phyloP scores from a whole-genome alignment of 1,140 invertebrate genomes.

The Oreohelix idahoensis region DNA sequence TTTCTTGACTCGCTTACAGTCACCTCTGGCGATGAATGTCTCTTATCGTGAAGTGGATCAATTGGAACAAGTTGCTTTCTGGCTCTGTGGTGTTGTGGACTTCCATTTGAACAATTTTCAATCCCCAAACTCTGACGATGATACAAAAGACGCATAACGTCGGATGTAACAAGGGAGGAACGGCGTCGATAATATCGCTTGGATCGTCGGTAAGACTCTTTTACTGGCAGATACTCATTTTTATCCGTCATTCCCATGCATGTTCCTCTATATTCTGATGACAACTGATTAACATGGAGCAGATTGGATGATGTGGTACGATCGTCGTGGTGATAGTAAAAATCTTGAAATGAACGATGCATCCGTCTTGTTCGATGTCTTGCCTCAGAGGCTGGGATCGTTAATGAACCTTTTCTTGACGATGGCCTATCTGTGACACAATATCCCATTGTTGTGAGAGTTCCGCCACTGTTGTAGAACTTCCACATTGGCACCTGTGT shows the following conservation, averaged over 20 bases:
- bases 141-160: constrained; percentile 9
- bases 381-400: constrained; percentile 10
- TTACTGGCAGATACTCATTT: constrained; percentile 46
- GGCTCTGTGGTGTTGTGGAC: constrained; percentile 19
- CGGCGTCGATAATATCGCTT: constrained; percentile 59
- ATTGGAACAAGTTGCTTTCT: constrained; percentile 29
- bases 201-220: constrained; percentile 46
- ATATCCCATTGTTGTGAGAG: not conserved
- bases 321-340: constrained; percentile 17
- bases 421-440: constrained; percentile 35
- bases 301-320: not conserved
- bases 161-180: constrained; percentile 56
- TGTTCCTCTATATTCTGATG: constrained; percentile 26
- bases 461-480: not conserved
- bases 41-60: constrained; percentile 43
- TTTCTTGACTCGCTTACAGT: not conserved
- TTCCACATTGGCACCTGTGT: not conserved
- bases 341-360: constrained; percentile 35
- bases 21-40: constrained; percentile 59
- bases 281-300: constrained; percentile 26
- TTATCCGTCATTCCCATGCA: constrained; percentile 43
- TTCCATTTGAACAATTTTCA: not conserved
- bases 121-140: not conserved
- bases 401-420: constrained; percentile 36
- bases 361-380: constrained; percentile 7